Conservation (phyloP, 1,140 invertebrate genomes). For the Drosophila ercepeae region DNA sequence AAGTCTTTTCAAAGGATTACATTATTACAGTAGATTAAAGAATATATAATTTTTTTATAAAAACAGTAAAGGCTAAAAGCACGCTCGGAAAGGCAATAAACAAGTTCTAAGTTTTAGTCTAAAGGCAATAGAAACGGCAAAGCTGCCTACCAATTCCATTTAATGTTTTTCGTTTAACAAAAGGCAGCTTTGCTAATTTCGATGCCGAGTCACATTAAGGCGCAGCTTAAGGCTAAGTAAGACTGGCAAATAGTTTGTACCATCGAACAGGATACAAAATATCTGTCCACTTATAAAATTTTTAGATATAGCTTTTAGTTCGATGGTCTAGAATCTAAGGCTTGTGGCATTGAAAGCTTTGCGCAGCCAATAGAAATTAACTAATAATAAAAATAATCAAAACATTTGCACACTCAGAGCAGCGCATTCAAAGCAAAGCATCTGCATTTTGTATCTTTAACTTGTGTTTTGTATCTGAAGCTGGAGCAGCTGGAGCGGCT, state of each 20-base stretch:
- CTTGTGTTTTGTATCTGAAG: constrained; percentile 22
- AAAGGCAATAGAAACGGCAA: background rate
- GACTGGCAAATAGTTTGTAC: constrained; percentile 31
- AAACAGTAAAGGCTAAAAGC: constrained; percentile 31
- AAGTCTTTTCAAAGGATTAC: constrained; percentile 59
- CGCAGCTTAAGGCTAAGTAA: constrained; percentile 40
- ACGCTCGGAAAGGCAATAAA: background rate
- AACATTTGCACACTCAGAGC: constrained; percentile 35
- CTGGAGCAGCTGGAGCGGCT: constrained; percentile 51
- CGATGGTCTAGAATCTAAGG: constrained; percentile 46
- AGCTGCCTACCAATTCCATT: background rate
- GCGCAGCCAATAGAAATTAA: constrained; percentile 55
- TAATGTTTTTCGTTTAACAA: background rate
- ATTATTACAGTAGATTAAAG: constrained; percentile 27
- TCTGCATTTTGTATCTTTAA: constrained; percentile 16
- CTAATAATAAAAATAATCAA: constrained; percentile 33
- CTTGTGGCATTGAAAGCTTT: constrained; percentile 50
- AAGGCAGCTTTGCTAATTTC: background rate
- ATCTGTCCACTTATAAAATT: constrained; percentile 28
- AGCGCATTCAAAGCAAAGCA: constrained; percentile 74
- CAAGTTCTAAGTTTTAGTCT: constrained; percentile 29
- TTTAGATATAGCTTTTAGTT: background rate
- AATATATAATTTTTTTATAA: constrained; percentile 21
- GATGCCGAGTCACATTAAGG: constrained; percentile 25
- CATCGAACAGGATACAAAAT: constrained; percentile 23